A percentile compares a stretch with the other conserved stretches of the same genome.
These are phyloP conservation scores for Gobiocypris rarus DNA, from an alignment of 2,113 vertebrate genomes.

Conservation along the genomic window DNA sequence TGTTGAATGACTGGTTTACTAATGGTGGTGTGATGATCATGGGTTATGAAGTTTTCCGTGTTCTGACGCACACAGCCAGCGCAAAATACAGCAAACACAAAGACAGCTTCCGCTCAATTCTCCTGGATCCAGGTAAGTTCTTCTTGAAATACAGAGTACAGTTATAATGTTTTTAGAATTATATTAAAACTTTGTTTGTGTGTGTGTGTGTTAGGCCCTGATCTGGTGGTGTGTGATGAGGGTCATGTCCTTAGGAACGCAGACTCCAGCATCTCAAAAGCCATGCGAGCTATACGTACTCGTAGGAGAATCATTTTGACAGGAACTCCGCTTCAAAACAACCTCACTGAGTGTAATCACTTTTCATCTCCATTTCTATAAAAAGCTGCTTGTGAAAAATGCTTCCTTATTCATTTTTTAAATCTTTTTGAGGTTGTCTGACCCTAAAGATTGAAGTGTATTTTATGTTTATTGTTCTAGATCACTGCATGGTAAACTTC, in stretches of 20 bases:
- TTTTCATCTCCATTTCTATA: not conserved
- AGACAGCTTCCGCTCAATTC: constrained; percentile 80
- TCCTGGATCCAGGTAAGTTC: constrained; percentile 88
- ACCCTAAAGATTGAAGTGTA: not conserved
- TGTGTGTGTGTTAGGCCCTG: constrained; percentile 80
- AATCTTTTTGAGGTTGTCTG: not conserved
- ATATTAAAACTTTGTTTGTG: too few relatives aligned
- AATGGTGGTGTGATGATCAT: constrained; percentile 93
- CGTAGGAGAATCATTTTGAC: constrained; percentile 91
- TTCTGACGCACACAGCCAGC: constrained; percentile 82
- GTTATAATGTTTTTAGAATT: too few relatives aligned
- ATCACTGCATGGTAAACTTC: constrained; percentile 98
- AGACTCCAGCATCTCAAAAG: constrained; percentile 87
- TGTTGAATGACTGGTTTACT: constrained; percentile 87
- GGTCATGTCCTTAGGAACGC: constrained; percentile 94
- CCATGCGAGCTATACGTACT: constrained; percentile 88
- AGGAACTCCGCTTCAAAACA: constrained; percentile 96
- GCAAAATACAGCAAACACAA: constrained; percentile 78
- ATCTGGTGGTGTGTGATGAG: constrained; percentile 96
- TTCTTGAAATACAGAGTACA: not conserved
- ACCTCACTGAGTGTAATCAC: constrained; percentile 89
- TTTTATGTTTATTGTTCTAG: constrained; percentile 62
- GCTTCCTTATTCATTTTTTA: not conserved
- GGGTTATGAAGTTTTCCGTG: constrained; percentile 93
- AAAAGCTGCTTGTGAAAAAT: not conserved